Base-by-base conservation (phyloP, 1,140 invertebrate species). In the Physella acuta region DNA sequence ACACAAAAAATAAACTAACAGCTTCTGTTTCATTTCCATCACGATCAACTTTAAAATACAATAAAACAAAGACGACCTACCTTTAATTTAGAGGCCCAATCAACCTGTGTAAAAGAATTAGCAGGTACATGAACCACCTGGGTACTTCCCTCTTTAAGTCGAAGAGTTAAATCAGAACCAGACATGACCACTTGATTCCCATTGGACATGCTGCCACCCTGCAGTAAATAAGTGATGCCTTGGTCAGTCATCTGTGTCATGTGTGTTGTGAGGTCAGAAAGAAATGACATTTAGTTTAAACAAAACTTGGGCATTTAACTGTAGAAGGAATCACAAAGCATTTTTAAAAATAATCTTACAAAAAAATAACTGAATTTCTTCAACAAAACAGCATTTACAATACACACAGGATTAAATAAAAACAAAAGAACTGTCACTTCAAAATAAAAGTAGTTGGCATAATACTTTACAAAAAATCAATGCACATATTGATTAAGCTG, bases 31-130 rank as follows among this genome's bases (percentile, higher is more conserved):
- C 53, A 28, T 8, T 8, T 56, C 14, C 8, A 28, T 56, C 53
- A 56, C 14, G 14, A 56, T 11, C 30, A 58, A 28, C 55, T 58
- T 1, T 1, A 16, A 1, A 58, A 58, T 16, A 16, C 17, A 16
- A 20, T 24, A 28, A 20, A n/a, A 30, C 55, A 58, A 20, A 24
- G 1, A 24, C 1, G 28, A 24, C 36, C 36, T 44, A 82, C 81
- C 74, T 81, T 82, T 0, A 82, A 72, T 73, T 81, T 82, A 30
- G 75, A 71, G 16, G 81, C 81, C 79, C 77, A 81, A 68, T 82
- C 81, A 28, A 80, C 73, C 26, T 75, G 55, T 24, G 73, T 53
- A 3, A 78, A 30, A 34, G 76, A 72, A 36, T 71, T 75, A n/a
- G 73, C 71, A 20, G 77, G 78, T n/a, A 81, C 79, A 68, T 80